Percentiles rank a stretch among this genome's conserved stretches.
Conservation (phyloP, 2,888 invertebrate species). For the Odontothrips loti region DNA sequence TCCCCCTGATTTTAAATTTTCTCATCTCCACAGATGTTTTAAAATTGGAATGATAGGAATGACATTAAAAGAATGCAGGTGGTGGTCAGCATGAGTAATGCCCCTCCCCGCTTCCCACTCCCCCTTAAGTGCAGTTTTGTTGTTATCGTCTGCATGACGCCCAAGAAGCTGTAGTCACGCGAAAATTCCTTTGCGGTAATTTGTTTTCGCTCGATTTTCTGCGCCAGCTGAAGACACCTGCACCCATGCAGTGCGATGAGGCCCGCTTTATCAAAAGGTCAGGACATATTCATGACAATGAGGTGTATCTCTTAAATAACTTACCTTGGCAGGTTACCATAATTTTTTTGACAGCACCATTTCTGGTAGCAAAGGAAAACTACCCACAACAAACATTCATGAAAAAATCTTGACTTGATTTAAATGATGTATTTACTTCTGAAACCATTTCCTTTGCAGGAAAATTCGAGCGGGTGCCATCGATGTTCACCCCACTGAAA, state of each 20-base stretch:
- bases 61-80: background rate
- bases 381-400: background rate
- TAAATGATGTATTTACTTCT: background rate
- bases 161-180: background rate
- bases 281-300: background rate
- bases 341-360: background rate
- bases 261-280: constrained; percentile 13
- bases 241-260: background rate
- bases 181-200: background rate
- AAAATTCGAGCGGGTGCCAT: constrained; percentile 71
- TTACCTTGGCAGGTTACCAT: background rate
- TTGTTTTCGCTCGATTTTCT: background rate
- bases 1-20: too few species aligned
- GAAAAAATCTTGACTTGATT: background rate
- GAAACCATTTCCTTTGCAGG: constrained; percentile 45
- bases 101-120: background rate
- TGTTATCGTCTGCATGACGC: background rate
- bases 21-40: too few species aligned
- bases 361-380: background rate
- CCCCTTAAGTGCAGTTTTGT: background rate
- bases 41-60: constrained; percentile 18
- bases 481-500: constrained; percentile 85
- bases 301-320: background rate
- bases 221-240: background rate
- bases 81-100: background rate